These are phyloP conservation scores for Clarias batrachus DNA, from an alignment of 2,113 vertebrate genomes.

Conservation along the genomic window DNA sequence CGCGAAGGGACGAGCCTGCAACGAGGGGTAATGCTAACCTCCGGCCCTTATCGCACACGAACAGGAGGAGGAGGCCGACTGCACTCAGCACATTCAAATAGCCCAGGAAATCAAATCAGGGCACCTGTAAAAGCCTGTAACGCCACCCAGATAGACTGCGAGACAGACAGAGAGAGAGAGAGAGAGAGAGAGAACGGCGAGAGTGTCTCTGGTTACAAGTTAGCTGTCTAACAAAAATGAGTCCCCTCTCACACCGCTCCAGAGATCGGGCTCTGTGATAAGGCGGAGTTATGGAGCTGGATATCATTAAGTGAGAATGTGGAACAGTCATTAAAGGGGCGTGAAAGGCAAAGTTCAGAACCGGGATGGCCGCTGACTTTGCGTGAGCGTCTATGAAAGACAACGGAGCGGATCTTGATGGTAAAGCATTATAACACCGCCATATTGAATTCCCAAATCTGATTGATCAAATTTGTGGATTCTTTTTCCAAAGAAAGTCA, in stretches of 20 bases:
- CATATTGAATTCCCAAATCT: neutral
- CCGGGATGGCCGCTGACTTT: neutral
- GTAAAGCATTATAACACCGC: neutral
- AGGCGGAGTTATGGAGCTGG: neutral
- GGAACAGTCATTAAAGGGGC: conserved; percentile 1
- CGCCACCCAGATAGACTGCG: conserved; percentile 48
- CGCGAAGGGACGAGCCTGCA: neutral
- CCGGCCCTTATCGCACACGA: conserved; percentile 52
- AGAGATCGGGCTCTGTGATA: conserved; percentile 39
- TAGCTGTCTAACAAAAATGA: conserved; percentile 40
- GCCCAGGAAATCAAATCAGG: conserved; percentile 55
- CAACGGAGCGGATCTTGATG: neutral
- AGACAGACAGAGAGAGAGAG: conserved; percentile 47
- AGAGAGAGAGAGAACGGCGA: conserved; percentile 40
- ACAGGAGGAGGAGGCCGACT: conserved; percentile 53
- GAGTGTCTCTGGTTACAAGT: conserved; percentile 62
- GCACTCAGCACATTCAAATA: conserved; percentile 55
- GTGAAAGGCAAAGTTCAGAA: neutral
- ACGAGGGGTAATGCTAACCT: conserved; percentile 34
- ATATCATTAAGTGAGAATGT: conserved; percentile 17
- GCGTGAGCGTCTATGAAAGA: neutral
- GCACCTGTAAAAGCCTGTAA: conserved; percentile 64
- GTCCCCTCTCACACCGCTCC: conserved; percentile 29
- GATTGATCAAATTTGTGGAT: neutral
- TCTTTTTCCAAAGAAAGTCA: neutral